Evolutionary conservation across 2,113 vertebrate genomes (phyloP).

Genomic region (Lampris megalopsis): DNA sequence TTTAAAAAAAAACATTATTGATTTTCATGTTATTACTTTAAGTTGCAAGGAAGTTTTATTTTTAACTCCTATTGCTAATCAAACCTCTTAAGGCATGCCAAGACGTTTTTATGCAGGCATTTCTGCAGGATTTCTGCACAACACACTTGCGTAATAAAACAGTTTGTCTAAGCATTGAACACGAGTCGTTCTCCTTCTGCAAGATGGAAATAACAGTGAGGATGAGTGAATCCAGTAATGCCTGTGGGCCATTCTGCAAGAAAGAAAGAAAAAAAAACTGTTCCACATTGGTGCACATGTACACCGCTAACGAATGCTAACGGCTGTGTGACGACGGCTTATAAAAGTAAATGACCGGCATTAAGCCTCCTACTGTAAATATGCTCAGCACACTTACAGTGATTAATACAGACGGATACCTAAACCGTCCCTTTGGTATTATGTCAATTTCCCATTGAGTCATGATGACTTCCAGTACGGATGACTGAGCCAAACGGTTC

Average conservation of each 20-base stretch:
- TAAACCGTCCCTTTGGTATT: conserved; percentile 6
- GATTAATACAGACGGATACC: too few relatives aligned
- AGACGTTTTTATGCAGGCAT: background rate
- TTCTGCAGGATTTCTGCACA: background rate
- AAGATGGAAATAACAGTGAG: background rate
- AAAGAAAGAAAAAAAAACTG: background rate
- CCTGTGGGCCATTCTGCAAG: background rate
- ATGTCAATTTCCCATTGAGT: conserved; percentile 10
- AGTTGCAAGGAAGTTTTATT: too few relatives aligned
- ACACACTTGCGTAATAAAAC: background rate
- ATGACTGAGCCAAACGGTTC: background rate
- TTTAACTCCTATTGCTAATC: too few relatives aligned
- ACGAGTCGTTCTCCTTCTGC: too few relatives aligned
- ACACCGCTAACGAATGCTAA: background rate
- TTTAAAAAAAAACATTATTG: too few relatives aligned
- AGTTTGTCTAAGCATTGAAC: background rate
- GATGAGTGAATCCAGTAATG: background rate
- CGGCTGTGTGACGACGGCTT: background rate
- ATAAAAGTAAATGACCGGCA: background rate
- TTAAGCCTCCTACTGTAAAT: conserved; percentile 2
- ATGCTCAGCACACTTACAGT: background rate
- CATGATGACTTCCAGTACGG: conserved; percentile 38
- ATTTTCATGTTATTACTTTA: too few relatives aligned
- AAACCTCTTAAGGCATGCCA: conserved; percentile 15
- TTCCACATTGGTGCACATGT: background rate